These are phyloP conservation scores for Halesus radiatus DNA, from an alignment of 1,140 invertebrate genomes.

Conservation along the genomic window DNA sequence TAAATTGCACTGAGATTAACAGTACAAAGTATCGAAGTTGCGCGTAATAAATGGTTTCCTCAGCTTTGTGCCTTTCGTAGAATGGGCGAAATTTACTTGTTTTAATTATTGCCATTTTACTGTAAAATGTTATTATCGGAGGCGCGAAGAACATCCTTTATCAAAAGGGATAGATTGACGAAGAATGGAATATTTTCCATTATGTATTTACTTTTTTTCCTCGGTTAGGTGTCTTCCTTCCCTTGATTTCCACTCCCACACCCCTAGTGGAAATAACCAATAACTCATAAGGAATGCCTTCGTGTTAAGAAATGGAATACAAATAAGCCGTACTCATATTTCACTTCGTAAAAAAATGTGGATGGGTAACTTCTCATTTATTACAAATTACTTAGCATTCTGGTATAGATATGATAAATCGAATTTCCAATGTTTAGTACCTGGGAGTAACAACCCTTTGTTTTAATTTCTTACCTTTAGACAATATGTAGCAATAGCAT, in stretches of 20 bases:
- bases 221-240: background rate
- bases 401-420: too few relatives aligned
- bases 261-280: constrained; percentile 19
- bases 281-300: constrained; percentile 29
- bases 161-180: background rate
- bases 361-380: background rate
- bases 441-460: too few relatives aligned
- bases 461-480: too few relatives aligned
- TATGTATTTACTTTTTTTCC: background rate
- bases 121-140: background rate
- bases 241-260: background rate
- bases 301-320: background rate
- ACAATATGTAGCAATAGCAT: too few relatives aligned
- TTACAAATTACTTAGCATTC: too few relatives aligned
- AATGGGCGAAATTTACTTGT: too few relatives aligned
- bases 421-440: too few relatives aligned
- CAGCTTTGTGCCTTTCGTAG: too few relatives aligned
- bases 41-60: too few relatives aligned
- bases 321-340: background rate
- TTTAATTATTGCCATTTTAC: background rate
- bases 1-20: too few relatives aligned
- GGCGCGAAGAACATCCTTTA: constrained; percentile 45
- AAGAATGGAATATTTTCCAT: too few relatives aligned
- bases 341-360: constrained; percentile 8
- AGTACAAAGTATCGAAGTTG: too few relatives aligned